Evolutionary conservation across 2,113 vertebrate species (phyloP).

Genomic region (Myrmecophaga tridactyla): DNA sequence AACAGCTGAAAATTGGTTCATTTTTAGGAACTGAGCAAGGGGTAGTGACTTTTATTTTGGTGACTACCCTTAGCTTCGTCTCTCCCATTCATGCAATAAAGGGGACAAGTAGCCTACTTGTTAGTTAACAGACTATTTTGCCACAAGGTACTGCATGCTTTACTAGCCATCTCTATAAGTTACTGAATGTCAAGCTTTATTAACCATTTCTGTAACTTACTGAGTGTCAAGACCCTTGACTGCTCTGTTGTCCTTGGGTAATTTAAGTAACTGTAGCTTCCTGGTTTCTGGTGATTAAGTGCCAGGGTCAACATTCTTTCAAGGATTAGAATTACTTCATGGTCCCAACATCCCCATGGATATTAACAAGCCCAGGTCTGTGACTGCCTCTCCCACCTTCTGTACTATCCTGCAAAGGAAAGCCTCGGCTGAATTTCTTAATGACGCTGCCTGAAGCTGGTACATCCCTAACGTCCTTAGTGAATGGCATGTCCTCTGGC

Average conservation of each 20-base stretch:
- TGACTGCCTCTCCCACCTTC: not conserved
- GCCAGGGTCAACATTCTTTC: too few species aligned
- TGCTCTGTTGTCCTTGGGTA: slow-evolving; percentile 33
- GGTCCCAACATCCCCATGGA: not conserved
- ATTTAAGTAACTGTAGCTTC: slow-evolving; percentile 37
- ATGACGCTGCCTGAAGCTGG: not conserved
- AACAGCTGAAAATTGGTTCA: not conserved
- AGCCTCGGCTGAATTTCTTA: not conserved
- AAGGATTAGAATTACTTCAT: slow-evolving; percentile 27
- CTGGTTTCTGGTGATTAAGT: slow-evolving; percentile 35
- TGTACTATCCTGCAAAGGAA: not conserved
- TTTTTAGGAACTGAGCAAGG: not conserved
- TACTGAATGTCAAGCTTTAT: slow-evolving; percentile 1
- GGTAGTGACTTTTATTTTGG: too few species aligned
- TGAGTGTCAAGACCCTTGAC: not conserved
- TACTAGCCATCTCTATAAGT: slow-evolving; percentile 10
- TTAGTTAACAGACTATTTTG: not conserved
- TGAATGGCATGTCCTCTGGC: not conserved
- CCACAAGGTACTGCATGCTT: not conserved
- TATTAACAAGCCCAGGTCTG: not conserved
- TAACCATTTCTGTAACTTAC: slow-evolving; percentile 28
- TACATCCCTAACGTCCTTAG: not conserved
- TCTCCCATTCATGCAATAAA: not conserved
- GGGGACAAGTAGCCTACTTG: not conserved
- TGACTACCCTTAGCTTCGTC: not conserved